Base-by-base conservation (phyloP, 2,113 vertebrate species). In the Cettia cetti region DNA sequence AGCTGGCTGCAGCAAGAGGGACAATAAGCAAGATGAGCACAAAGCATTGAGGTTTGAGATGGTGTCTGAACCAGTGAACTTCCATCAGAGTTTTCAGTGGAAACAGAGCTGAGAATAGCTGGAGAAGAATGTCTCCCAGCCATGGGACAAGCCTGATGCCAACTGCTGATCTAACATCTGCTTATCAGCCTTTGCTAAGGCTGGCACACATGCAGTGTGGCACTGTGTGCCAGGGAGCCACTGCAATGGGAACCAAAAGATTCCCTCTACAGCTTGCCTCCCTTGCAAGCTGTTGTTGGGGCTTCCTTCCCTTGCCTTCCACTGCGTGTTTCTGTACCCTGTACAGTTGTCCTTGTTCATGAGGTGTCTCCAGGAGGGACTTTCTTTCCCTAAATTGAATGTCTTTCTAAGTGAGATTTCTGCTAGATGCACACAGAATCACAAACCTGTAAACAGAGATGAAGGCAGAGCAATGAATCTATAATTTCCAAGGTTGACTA, bases 171-270 rank as follows among this genome's bases (percentile, higher is more conserved):
- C 74, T 68, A n/a, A 50, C 0, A 0, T 23, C 19, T 82, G 15
- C 81, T 63, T 35, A 24, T 13, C 13, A 8, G 64, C 5, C 28
- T 90, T 64, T 68, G 40, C 33, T n/a, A 54, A 79, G 64, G 40
- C 16, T 13, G 10, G 31, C n/a, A 49, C 16, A 60, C 8, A 3
- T 0, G 0, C 27, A n/a, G 30, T 5, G 13, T 66, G 30, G 42
- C 50, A 37, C 28, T n/a, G 45, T 23, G 3, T 47, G 30, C 47
- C 75, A 52, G 2, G 8, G 65, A 80, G 45, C 49, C 37, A 30
- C 10, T 71, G 27, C n/a, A 37, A 68, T 13, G 31, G 1, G 10
- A 47, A 64, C 15, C 39, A 72, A 18, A 47, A 59, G 11, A 3
- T 74, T 33, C 50, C 15, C 13, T 82, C 23, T 4, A 15, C 24